Conservation (phyloP, 2,113 vertebrate species). For the Bubo scandiacus region DNA sequence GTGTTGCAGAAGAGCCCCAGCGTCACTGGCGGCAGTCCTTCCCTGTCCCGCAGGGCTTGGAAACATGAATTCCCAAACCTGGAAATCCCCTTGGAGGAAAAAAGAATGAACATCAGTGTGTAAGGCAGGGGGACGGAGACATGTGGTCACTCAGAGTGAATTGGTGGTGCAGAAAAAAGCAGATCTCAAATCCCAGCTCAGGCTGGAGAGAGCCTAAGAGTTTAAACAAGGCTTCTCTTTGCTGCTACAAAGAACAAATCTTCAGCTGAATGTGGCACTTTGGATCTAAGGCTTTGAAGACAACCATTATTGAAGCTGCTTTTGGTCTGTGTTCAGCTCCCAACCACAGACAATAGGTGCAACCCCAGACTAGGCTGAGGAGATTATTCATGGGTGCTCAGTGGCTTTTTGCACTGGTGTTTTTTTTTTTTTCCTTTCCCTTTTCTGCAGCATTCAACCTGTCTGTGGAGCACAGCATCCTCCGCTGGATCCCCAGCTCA, state of each 20-base stretch:
- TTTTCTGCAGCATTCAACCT: constrained; percentile 85
- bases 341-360: fast-evolving
- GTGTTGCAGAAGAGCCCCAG: not conserved
- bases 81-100: not conserved
- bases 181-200: not conserved
- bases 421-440: not conserved
- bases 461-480: constrained; percentile 97
- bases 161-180: not conserved
- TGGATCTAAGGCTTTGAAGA: not conserved
- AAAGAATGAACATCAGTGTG: fast-evolving
- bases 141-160: not conserved
- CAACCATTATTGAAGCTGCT: not conserved
- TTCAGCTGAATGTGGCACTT: not conserved
- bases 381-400: not conserved
- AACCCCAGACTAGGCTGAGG: not conserved
- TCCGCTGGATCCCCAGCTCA: constrained; percentile 87
- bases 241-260: not conserved
- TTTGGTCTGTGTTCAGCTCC: not conserved
- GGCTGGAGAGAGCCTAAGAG: not conserved
- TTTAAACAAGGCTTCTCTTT: not conserved
- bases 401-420: not conserved
- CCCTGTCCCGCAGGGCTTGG: not conserved
- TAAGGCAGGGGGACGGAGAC: not conserved
- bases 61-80: not conserved
- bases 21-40: not conserved